Conservation (phyloP, 1,140 invertebrate genomes). For the Atta cephalotes region DNA sequence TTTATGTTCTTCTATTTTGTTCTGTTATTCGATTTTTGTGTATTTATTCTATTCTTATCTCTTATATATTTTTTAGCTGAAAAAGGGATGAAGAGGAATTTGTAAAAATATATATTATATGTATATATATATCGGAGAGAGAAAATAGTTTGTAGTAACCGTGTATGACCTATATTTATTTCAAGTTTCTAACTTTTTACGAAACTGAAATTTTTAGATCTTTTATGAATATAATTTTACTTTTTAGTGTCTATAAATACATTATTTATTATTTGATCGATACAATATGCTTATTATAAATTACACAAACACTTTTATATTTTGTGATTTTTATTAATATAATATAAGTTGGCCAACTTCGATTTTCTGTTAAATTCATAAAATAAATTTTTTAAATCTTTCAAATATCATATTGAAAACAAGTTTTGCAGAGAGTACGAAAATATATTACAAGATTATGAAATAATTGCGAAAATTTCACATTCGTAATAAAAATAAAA, state of each 20-base stretch:
- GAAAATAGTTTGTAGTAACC: conserved; percentile 1
- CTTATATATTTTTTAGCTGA: not conserved
- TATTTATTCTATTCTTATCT: not conserved
- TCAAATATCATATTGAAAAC: not conserved
- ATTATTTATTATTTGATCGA: not conserved
- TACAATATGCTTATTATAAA: not conserved
- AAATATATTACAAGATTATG: not conserved
- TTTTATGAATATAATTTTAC: not conserved
- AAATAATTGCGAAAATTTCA: not conserved
- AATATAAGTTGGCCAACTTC: not conserved
- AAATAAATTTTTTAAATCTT: not conserved
- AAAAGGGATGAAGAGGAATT: not conserved
- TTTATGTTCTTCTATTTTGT: not conserved
- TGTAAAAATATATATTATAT: not conserved
- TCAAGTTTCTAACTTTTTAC: conserved; percentile 18
- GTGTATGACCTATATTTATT: not conserved
- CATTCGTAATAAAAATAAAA: not conserved
- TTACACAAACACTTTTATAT: not conserved
- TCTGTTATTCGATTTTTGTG: not conserved
- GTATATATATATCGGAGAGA: not conserved
- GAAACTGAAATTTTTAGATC: not conserved
- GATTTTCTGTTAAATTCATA: not conserved
- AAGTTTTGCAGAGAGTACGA: not conserved
- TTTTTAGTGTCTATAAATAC: not conserved
- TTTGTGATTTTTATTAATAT: not conserved